Evolutionary conservation across 2,888 invertebrate species (phyloP).

Genomic region (Mactromeris polynyma): DNA sequence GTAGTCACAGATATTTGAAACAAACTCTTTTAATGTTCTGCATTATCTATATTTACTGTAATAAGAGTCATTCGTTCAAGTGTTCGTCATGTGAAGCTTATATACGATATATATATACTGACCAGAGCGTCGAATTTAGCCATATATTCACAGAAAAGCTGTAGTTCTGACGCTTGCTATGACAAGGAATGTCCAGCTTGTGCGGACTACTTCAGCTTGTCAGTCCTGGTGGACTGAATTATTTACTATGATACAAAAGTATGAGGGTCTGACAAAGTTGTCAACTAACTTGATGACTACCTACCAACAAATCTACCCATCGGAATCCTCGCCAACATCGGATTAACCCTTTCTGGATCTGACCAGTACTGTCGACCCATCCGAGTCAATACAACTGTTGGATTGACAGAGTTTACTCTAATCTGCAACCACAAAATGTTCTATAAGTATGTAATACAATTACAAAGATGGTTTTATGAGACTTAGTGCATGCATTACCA

Average conservation of each 20-base stretch:
- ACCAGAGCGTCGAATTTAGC: not conserved
- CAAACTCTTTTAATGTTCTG: no score
- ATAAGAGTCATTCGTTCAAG: no score
- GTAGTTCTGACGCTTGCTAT: no score
- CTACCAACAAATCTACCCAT: slow-evolving; percentile 92
- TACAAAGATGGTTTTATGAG: no score
- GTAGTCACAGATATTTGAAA: not conserved
- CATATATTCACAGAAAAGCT: no score
- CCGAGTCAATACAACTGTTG: slow-evolving; percentile 96
- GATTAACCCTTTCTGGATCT: slow-evolving; percentile 91
- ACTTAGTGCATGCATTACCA: not conserved
- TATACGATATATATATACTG: not conserved
- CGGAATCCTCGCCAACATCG: slow-evolving; percentile 94
- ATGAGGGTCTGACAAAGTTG: not conserved
- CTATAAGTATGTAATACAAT: not conserved
- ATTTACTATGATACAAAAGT: not conserved
- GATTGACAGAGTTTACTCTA: slow-evolving; percentile 96
- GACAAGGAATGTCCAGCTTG: no score
- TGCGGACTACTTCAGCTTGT: no score
- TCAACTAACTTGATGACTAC: not conserved
- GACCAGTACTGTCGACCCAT: slow-evolving; percentile 94
- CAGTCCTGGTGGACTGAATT: not conserved
- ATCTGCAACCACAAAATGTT: slow-evolving; percentile 88
- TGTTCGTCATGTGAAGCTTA: not conserved
- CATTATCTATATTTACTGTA: no score